Evolutionary conservation across 2,888 invertebrate species (phyloP).

Genomic region (Drosophila affinis): DNA sequence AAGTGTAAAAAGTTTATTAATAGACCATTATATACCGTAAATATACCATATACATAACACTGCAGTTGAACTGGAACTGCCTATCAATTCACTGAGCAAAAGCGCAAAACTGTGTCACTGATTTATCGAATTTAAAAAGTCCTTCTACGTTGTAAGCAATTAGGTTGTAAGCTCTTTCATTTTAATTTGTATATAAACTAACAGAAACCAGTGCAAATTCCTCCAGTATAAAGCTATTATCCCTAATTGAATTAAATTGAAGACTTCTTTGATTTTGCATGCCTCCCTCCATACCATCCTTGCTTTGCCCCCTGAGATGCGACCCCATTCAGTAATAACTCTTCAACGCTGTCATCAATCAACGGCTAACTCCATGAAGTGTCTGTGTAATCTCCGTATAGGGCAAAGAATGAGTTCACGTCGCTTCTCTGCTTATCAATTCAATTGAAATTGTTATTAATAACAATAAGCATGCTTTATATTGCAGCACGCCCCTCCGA

Average conservation of each 20-base stretch:
- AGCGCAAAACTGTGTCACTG: too few relatives aligned
- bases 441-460: slow-evolving; percentile 69
- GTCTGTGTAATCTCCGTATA: slow-evolving; percentile 27
- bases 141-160: too few relatives aligned
- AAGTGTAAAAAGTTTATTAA: too few relatives aligned
- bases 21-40: too few relatives aligned
- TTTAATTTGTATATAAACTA: background rate
- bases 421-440: slow-evolving; percentile 59
- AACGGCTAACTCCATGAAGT: slow-evolving; percentile 25
- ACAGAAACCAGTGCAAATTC: background rate
- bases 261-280: slow-evolving; percentile 47
- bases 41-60: too few relatives aligned
- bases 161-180: background rate
- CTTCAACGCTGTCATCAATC: slow-evolving; percentile 55
- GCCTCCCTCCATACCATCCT: slow-evolving; percentile 2
- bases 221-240: background rate
- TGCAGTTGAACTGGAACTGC: too few relatives aligned
- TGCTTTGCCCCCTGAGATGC: slow-evolving; percentile 33
- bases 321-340: slow-evolving; percentile 34
- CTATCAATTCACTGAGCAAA: too few relatives aligned
- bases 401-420: slow-evolving; percentile 43
- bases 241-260: slow-evolving; percentile 62
- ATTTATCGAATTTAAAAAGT: background rate
- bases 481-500: slow-evolving; percentile 52
- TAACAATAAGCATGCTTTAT: slow-evolving; percentile 73